phyloP scores from a whole-genome alignment of 2,797 vertebrate species.

The Ptychobarbus kaznakovi region DNA sequence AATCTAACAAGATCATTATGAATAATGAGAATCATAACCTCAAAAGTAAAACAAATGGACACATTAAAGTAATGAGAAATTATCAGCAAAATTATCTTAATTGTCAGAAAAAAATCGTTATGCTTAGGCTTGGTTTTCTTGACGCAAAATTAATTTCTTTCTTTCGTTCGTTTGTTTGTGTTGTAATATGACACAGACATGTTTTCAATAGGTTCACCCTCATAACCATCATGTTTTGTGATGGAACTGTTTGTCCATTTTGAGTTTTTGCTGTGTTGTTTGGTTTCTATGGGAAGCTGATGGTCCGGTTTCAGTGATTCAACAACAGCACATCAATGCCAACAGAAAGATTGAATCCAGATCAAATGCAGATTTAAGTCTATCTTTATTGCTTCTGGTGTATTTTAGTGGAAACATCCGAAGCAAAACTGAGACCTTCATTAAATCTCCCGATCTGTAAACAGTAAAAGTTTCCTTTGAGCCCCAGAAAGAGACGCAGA shows the following conservation, averaged over 20 bases:
- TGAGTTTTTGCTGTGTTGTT: background rate
- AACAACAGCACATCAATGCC: background rate
- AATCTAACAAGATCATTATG: background rate
- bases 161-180: background rate
- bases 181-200: background rate
- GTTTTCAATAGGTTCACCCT: background rate
- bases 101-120: background rate
- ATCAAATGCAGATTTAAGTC: background rate
- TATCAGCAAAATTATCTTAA: background rate
- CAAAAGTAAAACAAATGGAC: background rate
- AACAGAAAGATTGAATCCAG: background rate
- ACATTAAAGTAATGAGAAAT: background rate
- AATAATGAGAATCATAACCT: background rate
- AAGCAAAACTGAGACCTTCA: background rate
- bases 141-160: background rate
- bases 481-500: conserved; percentile 3
- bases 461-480: background rate
- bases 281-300: conserved; percentile 15
- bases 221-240: background rate
- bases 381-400: background rate
- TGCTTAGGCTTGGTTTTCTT: background rate
- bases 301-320: conserved; percentile 21
- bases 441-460: conserved; percentile 34
- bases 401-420: background rate
- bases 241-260: background rate